phyloP scores from a whole-genome alignment of 2,888 invertebrate genomes.

The Drosophila paramelanica region DNA sequence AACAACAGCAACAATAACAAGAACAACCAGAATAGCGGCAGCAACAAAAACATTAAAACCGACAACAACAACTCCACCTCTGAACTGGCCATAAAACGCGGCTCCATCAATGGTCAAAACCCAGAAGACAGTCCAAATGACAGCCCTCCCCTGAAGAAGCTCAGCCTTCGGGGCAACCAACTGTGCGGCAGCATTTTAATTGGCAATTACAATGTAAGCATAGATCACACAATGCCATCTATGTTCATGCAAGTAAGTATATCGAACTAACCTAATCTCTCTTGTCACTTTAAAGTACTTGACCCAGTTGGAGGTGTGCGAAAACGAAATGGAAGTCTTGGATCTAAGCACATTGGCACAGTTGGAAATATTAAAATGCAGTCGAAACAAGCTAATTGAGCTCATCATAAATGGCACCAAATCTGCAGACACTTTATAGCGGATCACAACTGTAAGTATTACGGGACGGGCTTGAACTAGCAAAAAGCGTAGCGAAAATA shows the following conservation, averaged over 20 bases:
- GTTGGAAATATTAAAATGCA: conserved; percentile 91
- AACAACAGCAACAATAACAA: conserved; percentile 15
- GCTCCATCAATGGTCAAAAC: conserved; percentile 38
- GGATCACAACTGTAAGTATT: conserved; percentile 88
- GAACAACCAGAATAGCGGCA: conserved; percentile 12
- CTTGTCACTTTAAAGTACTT: conserved; percentile 88
- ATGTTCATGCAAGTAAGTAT: neutral
- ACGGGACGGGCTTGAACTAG: no score
- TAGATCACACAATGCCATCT: neutral
- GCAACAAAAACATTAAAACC: neutral
- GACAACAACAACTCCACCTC: conserved; percentile 21
- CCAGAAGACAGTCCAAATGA: conserved; percentile 38
- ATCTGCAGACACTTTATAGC: conserved; percentile 91
- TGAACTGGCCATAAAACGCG: conserved; percentile 45
- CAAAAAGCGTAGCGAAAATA: no score
- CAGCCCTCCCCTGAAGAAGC: conserved; percentile 87
- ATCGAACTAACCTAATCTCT: neutral
- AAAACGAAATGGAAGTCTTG: conserved; percentile 92
- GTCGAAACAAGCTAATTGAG: conserved; percentile 91
- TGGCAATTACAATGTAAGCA: conserved; percentile 92
- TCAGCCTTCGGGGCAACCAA: conserved; percentile 91
- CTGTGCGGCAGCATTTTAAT: conserved; percentile 93
- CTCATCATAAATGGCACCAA: conserved; percentile 91
- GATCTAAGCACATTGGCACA: conserved; percentile 92
- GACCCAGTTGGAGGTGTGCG: conserved; percentile 92